These are phyloP conservation scores for Drosophila leontia DNA, from an alignment of 1,140 invertebrate species.

Conservation along the genomic window DNA sequence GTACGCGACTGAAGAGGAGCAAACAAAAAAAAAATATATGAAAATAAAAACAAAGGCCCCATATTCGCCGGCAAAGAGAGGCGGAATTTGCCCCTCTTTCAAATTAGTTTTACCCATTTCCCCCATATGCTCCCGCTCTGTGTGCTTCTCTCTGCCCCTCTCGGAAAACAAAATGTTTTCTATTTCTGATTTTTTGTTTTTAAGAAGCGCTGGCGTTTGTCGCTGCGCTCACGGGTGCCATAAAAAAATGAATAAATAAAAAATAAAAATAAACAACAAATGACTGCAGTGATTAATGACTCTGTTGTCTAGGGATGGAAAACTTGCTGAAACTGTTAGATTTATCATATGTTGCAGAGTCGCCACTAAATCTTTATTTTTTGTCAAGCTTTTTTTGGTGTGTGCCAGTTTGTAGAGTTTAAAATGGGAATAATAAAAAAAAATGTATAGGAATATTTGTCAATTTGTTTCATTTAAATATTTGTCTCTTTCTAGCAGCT, in stretches of 20 bases:
- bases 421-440: conserved; percentile 1
- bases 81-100: conserved; percentile 28
- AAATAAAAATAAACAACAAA: conserved; percentile 69
- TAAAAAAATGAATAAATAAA: conserved; percentile 58
- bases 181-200: conserved; percentile 45
- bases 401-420: neutral
- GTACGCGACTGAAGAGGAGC: conserved; percentile 29
- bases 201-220: conserved; percentile 43
- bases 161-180: conserved; percentile 21
- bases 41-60: conserved; percentile 22
- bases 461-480: neutral
- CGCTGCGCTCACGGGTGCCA: conserved; percentile 52
- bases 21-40: conserved; percentile 30
- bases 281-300: conserved; percentile 66
- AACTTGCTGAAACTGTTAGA: conserved; percentile 32
- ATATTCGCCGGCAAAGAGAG: conserved; percentile 37
- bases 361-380: neutral
- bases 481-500: neutral
- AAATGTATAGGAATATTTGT: neutral
- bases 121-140: conserved; percentile 9
- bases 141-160: conserved; percentile 3
- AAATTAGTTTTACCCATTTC: conserved; percentile 20
- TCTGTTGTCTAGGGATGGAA: conserved; percentile 43
- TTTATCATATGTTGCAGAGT: conserved; percentile 22
- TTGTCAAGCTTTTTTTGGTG: neutral